phyloP scores from a whole-genome alignment of 2,888 invertebrate genomes.

The Tanytarsus gracilentus region DNA sequence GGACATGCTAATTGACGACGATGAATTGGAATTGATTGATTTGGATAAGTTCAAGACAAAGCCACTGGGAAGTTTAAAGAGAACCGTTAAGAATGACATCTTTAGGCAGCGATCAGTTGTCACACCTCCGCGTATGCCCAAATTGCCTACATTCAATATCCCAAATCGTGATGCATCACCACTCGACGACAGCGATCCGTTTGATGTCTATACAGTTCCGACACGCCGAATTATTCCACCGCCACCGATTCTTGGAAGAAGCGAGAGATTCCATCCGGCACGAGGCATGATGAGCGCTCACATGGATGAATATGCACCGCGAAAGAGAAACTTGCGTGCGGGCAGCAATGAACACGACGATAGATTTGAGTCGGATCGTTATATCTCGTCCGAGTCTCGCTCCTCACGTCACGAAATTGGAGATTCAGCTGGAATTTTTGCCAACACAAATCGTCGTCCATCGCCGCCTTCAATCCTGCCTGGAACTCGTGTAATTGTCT shows the following conservation, averaged over 20 bases:
- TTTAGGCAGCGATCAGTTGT: slow-evolving; percentile 33
- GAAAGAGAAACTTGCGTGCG: slow-evolving; percentile 32
- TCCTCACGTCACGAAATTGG: slow-evolving; percentile 32
- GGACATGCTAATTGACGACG: slow-evolving; percentile 31
- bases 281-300: slow-evolving; percentile 16
- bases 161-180: slow-evolving; percentile 27
- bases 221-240: slow-evolving; percentile 21
- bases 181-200: slow-evolving; percentile 39
- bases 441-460: slow-evolving; percentile 33
- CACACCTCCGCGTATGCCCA: slow-evolving; percentile 2
- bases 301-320: slow-evolving; percentile 33
- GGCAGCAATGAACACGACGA: slow-evolving; percentile 10
- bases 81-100: slow-evolving; percentile 39
- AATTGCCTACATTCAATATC: slow-evolving; percentile 4
- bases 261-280: slow-evolving; percentile 29
- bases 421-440: slow-evolving; percentile 42
- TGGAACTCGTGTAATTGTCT: slow-evolving; percentile 81
- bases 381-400: neutral
- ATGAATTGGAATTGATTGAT: slow-evolving; percentile 30
- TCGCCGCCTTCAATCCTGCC: slow-evolving; percentile 41
- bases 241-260: neutral
- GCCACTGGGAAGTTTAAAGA: slow-evolving; percentile 31
- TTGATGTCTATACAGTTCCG: slow-evolving; percentile 39
- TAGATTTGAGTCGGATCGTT: slow-evolving; percentile 11
- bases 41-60: neutral